Evolutionary conservation across 2,113 vertebrate species (phyloP).

Genomic region (Melanostigma gelatinosum): DNA sequence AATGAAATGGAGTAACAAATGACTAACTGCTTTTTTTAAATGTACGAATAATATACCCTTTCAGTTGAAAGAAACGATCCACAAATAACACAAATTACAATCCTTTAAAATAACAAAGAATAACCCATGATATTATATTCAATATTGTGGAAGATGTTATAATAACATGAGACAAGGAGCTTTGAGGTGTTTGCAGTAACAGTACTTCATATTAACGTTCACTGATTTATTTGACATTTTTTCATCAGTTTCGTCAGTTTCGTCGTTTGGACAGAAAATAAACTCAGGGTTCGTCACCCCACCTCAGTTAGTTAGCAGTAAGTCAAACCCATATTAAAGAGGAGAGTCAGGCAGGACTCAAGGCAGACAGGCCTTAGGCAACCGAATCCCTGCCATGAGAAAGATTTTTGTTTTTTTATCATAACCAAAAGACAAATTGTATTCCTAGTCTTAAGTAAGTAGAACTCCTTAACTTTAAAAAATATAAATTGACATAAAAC

Average conservation of each 20-base stretch:
- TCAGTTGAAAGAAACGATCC: background rate
- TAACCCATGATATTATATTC: background rate
- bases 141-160: background rate
- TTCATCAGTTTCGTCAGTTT: too few species aligned
- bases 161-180: background rate
- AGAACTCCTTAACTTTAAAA: background rate
- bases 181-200: background rate
- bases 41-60: background rate
- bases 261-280: background rate
- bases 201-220: background rate
- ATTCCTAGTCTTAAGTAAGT: background rate
- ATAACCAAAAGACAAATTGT: background rate
- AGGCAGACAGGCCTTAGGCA: background rate
- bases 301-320: background rate
- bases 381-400: background rate
- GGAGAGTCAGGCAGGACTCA: background rate
- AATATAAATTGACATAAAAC: slow-evolving; percentile 10
- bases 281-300: background rate
- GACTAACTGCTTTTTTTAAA: too few species aligned
- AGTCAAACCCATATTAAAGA: background rate
- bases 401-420: background rate
- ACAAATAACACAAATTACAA: background rate
- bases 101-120: background rate
- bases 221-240: too few species aligned
- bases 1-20: too few species aligned